Percentiles rank a stretch among this genome's conserved stretches.
These are phyloP conservation scores for Mormyrops attenuatus DNA, from an alignment of 2,797 vertebrate genomes.

Conservation along the genomic window DNA sequence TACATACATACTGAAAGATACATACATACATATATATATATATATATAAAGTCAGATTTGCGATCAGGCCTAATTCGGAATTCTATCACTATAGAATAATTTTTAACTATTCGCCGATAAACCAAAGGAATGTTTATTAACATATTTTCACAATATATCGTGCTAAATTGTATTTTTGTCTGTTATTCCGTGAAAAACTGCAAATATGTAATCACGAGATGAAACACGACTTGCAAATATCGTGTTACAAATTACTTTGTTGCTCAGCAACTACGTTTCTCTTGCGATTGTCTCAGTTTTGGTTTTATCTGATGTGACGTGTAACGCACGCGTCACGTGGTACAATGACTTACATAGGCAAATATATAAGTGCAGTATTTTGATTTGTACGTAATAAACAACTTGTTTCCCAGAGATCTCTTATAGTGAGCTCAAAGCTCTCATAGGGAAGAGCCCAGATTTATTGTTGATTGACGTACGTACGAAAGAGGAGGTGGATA, in stretches of 20 bases:
- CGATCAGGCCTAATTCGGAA: background rate
- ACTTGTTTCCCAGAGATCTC: constrained; percentile 41
- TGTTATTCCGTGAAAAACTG: background rate
- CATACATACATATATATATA: too few relatives aligned
- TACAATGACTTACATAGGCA: background rate
- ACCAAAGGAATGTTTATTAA: background rate
- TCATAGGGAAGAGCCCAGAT: constrained; percentile 45
- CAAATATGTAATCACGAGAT: background rate
- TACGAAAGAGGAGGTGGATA: constrained; percentile 61
- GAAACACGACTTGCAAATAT: background rate
- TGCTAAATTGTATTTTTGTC: background rate
- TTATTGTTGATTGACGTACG: constrained; percentile 69
- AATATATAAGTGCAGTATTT: background rate
- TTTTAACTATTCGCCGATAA: background rate
- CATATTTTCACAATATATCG: background rate
- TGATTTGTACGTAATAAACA: background rate
- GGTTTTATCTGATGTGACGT: background rate
- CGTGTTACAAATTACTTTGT: background rate
- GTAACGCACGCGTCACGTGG: background rate
- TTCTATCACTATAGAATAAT: background rate
- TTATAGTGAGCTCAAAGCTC: constrained; percentile 57
- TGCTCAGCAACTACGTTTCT: background rate
- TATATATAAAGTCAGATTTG: background rate
- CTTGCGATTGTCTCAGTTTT: background rate
- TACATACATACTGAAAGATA: background rate